A percentile compares a stretch with the other conserved stretches of the same genome.
Evolutionary conservation across 2,797 vertebrate species (phyloP).

Genomic region (Capromys pilorides): DNA sequence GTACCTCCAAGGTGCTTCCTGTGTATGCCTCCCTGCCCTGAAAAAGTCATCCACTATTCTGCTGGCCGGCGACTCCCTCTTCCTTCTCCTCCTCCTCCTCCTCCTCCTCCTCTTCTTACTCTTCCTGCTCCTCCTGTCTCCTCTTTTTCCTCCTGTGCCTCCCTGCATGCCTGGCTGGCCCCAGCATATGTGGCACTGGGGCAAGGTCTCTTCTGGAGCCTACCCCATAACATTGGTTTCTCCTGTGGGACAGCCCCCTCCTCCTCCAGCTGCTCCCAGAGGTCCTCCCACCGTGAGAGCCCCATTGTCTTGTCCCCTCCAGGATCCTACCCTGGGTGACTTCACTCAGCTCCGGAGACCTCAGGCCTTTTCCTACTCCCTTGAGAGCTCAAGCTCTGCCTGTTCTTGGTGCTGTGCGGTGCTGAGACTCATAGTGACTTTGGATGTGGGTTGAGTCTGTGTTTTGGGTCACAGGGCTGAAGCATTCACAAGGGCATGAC

Average conservation of each 20-base stretch:
- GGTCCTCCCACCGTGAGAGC: too few relatives aligned
- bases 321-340: neutral
- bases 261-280: neutral
- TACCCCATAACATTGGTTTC: neutral
- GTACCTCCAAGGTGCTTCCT: too few relatives aligned
- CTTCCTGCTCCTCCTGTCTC: neutral
- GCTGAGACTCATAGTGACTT: fast-evolving
- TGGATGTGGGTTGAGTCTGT: neutral
- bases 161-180: neutral
- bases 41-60: neutral
- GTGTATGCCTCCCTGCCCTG: too few relatives aligned
- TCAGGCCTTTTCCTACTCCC: fast-evolving
- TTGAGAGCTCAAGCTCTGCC: neutral
- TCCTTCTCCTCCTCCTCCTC: neutral
- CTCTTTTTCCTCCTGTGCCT: neutral
- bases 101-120: neutral
- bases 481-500: neutral
- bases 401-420: too few relatives aligned
- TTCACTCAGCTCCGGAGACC: fast-evolving
- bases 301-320: too few relatives aligned
- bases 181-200: neutral
- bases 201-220: neutral
- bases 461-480: too few relatives aligned
- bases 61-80: neutral
- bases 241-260: neutral